Conservation (phyloP, 2,113 vertebrate species). For the Trogon melanurus region DNA sequence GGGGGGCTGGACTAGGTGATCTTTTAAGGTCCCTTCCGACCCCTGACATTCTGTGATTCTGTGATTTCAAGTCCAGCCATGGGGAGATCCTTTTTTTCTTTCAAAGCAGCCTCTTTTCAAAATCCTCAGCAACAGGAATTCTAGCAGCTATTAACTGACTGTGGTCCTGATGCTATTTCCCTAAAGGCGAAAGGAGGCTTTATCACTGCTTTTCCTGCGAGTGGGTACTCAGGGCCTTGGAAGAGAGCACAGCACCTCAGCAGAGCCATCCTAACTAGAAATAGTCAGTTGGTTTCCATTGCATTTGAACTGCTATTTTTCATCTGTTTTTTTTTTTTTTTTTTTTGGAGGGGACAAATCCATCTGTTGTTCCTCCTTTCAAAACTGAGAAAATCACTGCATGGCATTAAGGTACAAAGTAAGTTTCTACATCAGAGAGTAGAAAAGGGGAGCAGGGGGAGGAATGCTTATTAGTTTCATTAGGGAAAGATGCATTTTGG, state of each 20-base stretch:
- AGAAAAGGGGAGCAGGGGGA: too few species aligned
- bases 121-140: background rate
- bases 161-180: background rate
- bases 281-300: background rate
- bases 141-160: background rate
- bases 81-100: background rate
- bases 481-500: background rate
- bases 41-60: too few species aligned
- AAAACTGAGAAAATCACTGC: background rate
- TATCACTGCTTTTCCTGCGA: background rate
- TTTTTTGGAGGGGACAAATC: background rate
- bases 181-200: background rate
- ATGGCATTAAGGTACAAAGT: rapidly evolving
- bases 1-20: too few species aligned
- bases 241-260: background rate
- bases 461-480: background rate
- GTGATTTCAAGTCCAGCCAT: background rate
- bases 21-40: too few species aligned
- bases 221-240: background rate
- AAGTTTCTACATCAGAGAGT: background rate
- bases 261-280: background rate
- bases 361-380: background rate
- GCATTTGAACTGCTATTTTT: background rate
- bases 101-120: background rate
- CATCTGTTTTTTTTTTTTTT: background rate